A percentile compares a stretch with the other conserved stretches of the same genome.
Evolutionary conservation across 2,797 vertebrate species (phyloP).

Genomic region (Mus minutoides): DNA sequence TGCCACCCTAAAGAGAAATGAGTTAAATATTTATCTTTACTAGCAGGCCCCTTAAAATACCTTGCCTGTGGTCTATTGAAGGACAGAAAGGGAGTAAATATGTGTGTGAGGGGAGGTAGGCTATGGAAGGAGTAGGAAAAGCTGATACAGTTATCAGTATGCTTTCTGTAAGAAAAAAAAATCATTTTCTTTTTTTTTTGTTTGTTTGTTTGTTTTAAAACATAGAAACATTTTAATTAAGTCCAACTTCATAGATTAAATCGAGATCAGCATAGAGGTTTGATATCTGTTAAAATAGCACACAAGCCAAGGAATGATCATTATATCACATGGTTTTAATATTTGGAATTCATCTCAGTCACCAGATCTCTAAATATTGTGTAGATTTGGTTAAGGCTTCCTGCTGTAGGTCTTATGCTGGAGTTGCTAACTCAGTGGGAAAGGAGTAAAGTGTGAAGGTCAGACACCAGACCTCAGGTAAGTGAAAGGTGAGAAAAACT

Average conservation of each 20-base stretch:
- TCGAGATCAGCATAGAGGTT: not conserved
- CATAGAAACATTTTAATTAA: slow-evolving; percentile 3
- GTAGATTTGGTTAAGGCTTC: not conserved
- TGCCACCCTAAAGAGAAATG: not conserved
- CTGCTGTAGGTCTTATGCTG: too few species aligned
- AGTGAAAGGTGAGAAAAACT: not conserved
- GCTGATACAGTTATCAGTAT: not conserved
- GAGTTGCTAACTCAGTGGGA: not conserved
- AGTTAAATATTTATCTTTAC: not conserved
- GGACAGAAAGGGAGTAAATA: not conserved
- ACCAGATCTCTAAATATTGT: not conserved
- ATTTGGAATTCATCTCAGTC: slow-evolving; percentile 20
- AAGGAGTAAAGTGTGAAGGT: not conserved
- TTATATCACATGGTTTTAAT: not conserved
- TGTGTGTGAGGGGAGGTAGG: too few species aligned
- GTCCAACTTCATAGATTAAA: not conserved
- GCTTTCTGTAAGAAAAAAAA: not conserved
- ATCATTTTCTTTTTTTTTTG: too few species aligned
- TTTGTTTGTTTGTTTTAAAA: too few species aligned
- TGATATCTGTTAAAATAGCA: not conserved
- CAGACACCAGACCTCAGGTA: not conserved
- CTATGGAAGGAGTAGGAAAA: not conserved
- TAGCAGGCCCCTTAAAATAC: not conserved
- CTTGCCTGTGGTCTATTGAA: too few species aligned
- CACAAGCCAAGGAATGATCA: not conserved